phyloP scores from a whole-genome alignment of 2,113 vertebrate species.

The Mohoua ochrocephala region DNA sequence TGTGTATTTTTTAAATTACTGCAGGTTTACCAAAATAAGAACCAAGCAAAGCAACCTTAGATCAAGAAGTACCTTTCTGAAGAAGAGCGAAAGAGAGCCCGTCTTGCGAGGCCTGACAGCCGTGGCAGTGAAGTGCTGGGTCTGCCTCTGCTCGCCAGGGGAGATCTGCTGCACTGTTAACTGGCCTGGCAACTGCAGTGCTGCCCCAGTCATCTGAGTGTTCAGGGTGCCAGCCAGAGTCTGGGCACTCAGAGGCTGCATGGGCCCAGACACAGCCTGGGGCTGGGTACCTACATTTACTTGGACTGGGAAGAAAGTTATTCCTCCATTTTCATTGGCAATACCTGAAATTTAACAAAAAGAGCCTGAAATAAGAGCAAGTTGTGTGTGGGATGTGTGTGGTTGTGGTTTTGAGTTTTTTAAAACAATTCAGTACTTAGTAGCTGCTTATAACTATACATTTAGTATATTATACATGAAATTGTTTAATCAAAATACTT shows the following conservation, averaged over 20 bases:
- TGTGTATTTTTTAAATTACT: neutral
- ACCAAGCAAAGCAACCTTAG: neutral
- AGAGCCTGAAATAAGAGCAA: neutral
- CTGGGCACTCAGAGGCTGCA: conserved; percentile 78
- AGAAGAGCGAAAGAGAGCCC: conserved; percentile 75
- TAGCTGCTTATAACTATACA: neutral
- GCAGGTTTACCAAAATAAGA: neutral
- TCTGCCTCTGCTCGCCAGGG: conserved; percentile 60
- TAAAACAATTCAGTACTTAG: neutral
- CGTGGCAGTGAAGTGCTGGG: neutral
- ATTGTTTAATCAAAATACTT: neutral
- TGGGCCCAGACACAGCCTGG: conserved; percentile 67
- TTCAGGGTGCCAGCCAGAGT: conserved; percentile 66
- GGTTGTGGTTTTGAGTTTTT: neutral
- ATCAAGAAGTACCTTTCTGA: conserved; percentile 72
- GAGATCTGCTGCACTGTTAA: conserved; percentile 66
- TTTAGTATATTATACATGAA: neutral
- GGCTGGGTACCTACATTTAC: conserved; percentile 78
- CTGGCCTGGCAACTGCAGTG: conserved; percentile 71
- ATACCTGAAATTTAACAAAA: conserved; percentile 75
- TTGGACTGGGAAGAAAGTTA: conserved; percentile 84
- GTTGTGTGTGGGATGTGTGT: too few species aligned
- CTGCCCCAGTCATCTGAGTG: conserved; percentile 62
- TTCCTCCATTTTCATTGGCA: conserved; percentile 89
- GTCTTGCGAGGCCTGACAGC: conserved; percentile 48